Evolutionary conservation across 2,888 invertebrate species (phyloP).

Genomic region (Idaea aversata): DNA sequence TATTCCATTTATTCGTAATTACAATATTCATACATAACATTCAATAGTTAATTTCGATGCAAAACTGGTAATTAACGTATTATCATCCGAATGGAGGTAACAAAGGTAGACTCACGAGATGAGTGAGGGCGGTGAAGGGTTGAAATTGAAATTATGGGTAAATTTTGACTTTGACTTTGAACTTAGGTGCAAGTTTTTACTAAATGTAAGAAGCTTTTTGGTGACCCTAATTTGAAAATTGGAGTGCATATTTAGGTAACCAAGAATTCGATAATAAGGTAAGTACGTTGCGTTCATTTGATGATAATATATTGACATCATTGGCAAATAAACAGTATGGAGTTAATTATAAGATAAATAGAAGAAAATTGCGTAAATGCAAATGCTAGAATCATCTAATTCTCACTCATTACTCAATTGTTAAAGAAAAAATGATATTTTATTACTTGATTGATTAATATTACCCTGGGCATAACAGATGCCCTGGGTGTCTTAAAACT

Average conservation of each 20-base stretch:
- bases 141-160: conserved; percentile 7
- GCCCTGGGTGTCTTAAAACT: not conserved
- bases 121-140: conserved; percentile 40
- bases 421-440: too few species aligned
- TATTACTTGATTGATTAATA: too few species aligned
- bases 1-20: conserved; percentile 57
- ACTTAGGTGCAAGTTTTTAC: not conserved
- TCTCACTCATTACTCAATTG: too few species aligned
- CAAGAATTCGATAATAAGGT: too few species aligned
- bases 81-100: conserved; percentile 75
- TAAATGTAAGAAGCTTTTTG: not conserved
- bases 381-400: too few species aligned
- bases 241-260: too few species aligned
- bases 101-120: conserved; percentile 46
- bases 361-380: too few species aligned
- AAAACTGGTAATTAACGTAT: conserved; percentile 76
- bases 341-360: too few species aligned
- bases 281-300: too few species aligned
- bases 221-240: not conserved
- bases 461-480: too few species aligned
- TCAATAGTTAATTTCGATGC: conserved; percentile 59
- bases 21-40: conserved; percentile 63
- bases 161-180: not conserved
- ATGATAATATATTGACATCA: too few species aligned
- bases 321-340: too few species aligned